phyloP scores from a whole-genome alignment of 2,113 vertebrate genomes.

The Danionella cerebrum region DNA sequence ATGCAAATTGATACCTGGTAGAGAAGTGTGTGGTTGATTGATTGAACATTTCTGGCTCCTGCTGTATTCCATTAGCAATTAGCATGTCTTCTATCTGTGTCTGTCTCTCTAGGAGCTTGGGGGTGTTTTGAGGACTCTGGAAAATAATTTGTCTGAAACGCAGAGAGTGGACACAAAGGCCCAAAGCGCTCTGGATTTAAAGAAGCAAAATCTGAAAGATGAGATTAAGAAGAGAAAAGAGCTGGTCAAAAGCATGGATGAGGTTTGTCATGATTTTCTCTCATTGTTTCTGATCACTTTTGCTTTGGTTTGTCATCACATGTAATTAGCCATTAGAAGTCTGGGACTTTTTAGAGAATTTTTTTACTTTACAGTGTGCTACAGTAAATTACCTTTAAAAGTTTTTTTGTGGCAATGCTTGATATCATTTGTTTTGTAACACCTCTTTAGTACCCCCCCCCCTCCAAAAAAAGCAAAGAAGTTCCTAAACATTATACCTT shows the following conservation, averaged over 20 bases:
- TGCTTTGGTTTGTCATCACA: neutral
- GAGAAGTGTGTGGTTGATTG: slow-evolving; percentile 17
- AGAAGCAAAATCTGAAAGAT: slow-evolving; percentile 78
- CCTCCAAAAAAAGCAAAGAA: too few species aligned
- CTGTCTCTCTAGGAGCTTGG: slow-evolving; percentile 66
- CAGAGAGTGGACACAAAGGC: slow-evolving; percentile 77
- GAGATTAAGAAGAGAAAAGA: slow-evolving; percentile 77
- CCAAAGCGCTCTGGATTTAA: slow-evolving; percentile 79
- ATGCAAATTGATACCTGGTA: slow-evolving; percentile 17
- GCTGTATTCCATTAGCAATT: slow-evolving; percentile 10
- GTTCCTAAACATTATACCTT: too few species aligned
- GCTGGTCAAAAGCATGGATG: slow-evolving; percentile 76
- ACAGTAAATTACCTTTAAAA: too few species aligned
- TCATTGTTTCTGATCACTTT: too few species aligned
- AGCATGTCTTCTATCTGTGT: neutral
- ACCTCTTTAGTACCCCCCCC: too few species aligned
- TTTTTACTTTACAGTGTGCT: too few species aligned
- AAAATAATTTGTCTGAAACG: slow-evolving; percentile 70
- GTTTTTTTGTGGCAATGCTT: too few species aligned
- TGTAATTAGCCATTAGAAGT: too few species aligned
- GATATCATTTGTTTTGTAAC: too few species aligned
- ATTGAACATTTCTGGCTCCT: slow-evolving; percentile 5
- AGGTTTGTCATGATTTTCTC: slow-evolving; percentile 62
- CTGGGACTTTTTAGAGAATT: too few species aligned
- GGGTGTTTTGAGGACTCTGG: slow-evolving; percentile 64